Percentiles rank a stretch among this genome's conserved stretches.
phyloP scores from a whole-genome alignment of 2,797 vertebrate species.

The Neosilurus hyrtlii region DNA sequence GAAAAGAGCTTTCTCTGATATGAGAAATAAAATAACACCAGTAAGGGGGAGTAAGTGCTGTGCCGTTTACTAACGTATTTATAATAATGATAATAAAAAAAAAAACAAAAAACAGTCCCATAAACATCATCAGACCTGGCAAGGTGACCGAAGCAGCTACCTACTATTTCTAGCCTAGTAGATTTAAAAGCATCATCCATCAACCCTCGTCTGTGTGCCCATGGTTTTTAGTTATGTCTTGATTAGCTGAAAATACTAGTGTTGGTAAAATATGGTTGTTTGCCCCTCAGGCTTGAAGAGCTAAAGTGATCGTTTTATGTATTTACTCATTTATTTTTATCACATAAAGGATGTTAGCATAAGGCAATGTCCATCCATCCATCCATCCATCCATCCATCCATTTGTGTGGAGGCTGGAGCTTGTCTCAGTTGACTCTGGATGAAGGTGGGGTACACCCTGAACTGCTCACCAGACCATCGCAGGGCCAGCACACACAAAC shows the following conservation, averaged over 20 bases:
- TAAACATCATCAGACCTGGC: slow-evolving; percentile 23
- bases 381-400: too few species aligned
- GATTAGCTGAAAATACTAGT: slow-evolving; percentile 10
- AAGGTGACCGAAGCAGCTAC: slow-evolving; percentile 7
- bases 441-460: too few species aligned
- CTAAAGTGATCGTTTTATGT: too few species aligned
- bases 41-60: neutral
- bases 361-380: neutral
- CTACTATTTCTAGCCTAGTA: slow-evolving; percentile 36
- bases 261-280: neutral
- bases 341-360: neutral
- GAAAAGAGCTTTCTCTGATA: slow-evolving; percentile 4
- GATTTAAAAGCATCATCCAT: slow-evolving; percentile 6
- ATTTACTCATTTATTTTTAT: neutral
- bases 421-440: too few species aligned
- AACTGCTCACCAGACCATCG: too few species aligned
- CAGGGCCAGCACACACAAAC: too few species aligned
- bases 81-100: slow-evolving; percentile 29
- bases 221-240: slow-evolving; percentile 32
- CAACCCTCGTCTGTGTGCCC: slow-evolving; percentile 11
- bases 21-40: slow-evolving; percentile 18
- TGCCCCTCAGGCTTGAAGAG: neutral
- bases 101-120: too few species aligned
- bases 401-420: too few species aligned
- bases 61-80: slow-evolving; percentile 38